Percentiles rank a stretch among this genome's conserved stretches.
phyloP scores from a whole-genome alignment of 2,113 vertebrate species.

The Lagopus muta region DNA sequence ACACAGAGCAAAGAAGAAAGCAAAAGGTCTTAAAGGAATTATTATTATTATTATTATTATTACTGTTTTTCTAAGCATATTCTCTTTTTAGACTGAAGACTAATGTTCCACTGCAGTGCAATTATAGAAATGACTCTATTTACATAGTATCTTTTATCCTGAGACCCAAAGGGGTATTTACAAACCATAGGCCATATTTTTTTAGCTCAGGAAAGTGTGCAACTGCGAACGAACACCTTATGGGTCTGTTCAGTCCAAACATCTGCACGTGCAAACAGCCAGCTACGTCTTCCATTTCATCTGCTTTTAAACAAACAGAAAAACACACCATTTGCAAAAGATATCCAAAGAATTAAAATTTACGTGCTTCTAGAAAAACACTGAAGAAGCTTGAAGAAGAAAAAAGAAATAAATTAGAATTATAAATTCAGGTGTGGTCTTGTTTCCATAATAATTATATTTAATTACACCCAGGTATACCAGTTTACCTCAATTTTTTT shows the following conservation, averaged over 20 bases:
- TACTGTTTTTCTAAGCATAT: neutral
- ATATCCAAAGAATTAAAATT: neutral
- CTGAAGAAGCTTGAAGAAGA: neutral
- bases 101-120: neutral
- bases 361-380: neutral
- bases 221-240: constrained; percentile 8
- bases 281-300: neutral
- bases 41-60: too few species aligned
- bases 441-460: neutral
- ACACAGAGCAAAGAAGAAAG: neutral
- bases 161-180: constrained; percentile 25
- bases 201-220: constrained; percentile 19
- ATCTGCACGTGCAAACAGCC: neutral
- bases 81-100: neutral
- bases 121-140: constrained; percentile 32
- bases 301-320: constrained; percentile 22
- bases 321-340: neutral
- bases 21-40: neutral
- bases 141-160: constrained; percentile 35
- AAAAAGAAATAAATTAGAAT: neutral
- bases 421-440: constrained; percentile 3
- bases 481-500: neutral
- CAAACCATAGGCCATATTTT: neutral
- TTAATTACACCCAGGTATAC: neutral
- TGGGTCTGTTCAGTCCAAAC: constrained; percentile 1